Base-by-base conservation (phyloP, 2,888 invertebrate species). In the Xestia rhomboidea region DNA sequence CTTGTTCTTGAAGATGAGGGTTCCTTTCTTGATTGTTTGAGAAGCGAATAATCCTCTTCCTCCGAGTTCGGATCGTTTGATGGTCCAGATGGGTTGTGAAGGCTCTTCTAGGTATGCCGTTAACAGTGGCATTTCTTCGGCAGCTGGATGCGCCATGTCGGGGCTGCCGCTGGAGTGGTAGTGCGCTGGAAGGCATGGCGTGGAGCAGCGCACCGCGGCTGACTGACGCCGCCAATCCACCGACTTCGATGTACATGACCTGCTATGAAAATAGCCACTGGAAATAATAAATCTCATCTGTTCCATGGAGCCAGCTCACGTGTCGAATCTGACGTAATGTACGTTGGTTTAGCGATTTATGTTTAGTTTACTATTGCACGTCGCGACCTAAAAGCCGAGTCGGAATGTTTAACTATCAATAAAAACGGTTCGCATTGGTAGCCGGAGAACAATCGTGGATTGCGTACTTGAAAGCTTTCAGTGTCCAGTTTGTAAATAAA, bases 41-140 rank as follows among this genome's bases (percentile, higher is more conserved):
- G 94, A 95, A 46, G 98, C 98, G 87, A 98, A 97, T 34, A 98
- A 89, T 44, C 98, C 98, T 83, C 98, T 97, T 30, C 98, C 98
- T 41, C 98, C 97, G 24, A 98, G 91, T 24, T 91, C 88, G 0
- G 98, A 98, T 85, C 94, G 91, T 82, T 94, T 95, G 70, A 98
- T 95, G 66, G 92, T 94, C 98, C 98, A 98, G n/a, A 83, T 87
- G 2, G 85, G 81, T 49, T 84, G 78, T 64, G 67, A 54, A 51
- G 74, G 51, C 34, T 89, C 89, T 77, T 88, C 88, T 68, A 89
- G 77, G 49, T 89, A 83, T 70, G 85, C 71, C 49, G 62, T 81
- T 51, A 90, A 79, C 30, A 89, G 73, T 2, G 78, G 77, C 54
- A 82, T 85, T 74, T 88, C 83, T 64, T 76, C 68, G 68, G 60